Conservation (phyloP, 2,113 vertebrate genomes). For the Plecturocebus donacophilus region DNA sequence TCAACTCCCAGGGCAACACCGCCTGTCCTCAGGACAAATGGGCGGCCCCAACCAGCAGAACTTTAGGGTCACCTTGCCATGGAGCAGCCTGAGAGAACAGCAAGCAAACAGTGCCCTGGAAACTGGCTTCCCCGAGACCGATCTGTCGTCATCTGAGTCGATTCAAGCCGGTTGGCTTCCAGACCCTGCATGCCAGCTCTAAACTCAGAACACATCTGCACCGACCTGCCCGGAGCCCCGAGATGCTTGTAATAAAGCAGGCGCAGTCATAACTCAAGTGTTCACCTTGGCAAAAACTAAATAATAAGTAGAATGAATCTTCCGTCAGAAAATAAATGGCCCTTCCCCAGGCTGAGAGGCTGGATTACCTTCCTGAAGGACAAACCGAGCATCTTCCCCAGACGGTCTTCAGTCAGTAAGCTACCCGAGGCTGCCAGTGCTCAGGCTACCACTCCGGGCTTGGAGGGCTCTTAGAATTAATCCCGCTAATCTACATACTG, state of each 20-base stretch:
- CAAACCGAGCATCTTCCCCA: background rate
- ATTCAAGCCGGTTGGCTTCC: background rate
- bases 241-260: background rate
- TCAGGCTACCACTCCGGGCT: background rate
- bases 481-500: background rate
- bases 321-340: slow-evolving; percentile 58
- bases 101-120: background rate
- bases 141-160: background rate
- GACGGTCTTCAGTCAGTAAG: background rate
- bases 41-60: background rate
- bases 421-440: background rate
- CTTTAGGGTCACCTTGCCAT: background rate
- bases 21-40: background rate
- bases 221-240: background rate
- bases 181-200: background rate
- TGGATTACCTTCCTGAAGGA: slow-evolving; percentile 37
- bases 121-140: background rate
- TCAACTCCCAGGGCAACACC: background rate
- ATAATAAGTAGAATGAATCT: slow-evolving; percentile 42
- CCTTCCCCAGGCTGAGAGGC: background rate
- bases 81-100: background rate
- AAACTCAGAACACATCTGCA: background rate
- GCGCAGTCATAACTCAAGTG: slow-evolving; percentile 21
- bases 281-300: slow-evolving; percentile 38
- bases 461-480: background rate